phyloP scores from a whole-genome alignment of 1,140 invertebrate species.

The Ceratosolen solmsi region DNA sequence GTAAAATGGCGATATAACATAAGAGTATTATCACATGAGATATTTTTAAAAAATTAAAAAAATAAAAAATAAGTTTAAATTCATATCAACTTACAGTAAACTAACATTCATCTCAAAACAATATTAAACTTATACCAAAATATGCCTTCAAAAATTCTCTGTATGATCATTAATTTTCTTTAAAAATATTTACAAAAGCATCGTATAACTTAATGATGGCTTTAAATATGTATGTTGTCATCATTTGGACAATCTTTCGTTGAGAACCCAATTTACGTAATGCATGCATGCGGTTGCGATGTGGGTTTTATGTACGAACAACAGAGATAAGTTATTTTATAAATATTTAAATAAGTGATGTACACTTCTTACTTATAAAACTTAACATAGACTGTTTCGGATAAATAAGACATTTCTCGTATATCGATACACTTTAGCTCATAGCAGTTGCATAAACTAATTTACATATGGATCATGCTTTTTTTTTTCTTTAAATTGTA shows the following conservation, averaged over 20 bases:
- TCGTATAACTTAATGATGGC: neutral
- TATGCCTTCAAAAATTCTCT: neutral
- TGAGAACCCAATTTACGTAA: conserved; percentile 19
- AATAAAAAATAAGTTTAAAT: neutral
- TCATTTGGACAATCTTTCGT: neutral
- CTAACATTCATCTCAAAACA: neutral
- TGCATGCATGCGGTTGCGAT: neutral
- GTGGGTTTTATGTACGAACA: conserved; percentile 8
- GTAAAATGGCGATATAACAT: neutral
- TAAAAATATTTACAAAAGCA: neutral
- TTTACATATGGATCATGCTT: too few species aligned
- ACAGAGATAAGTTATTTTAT: conserved; percentile 31
- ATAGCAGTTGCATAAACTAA: too few species aligned
- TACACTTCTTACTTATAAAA: neutral
- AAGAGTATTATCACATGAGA: neutral
- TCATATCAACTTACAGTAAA: neutral
- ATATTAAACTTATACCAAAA: neutral
- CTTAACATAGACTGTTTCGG: neutral
- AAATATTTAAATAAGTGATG: neutral
- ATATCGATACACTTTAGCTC: neutral
- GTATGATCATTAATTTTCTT: neutral
- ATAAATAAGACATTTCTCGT: neutral
- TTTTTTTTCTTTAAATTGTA: too few species aligned
- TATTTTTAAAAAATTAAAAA: neutral
- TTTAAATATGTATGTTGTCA: neutral